These are phyloP conservation scores for Homalodisca vitripennis DNA, from an alignment of 1,140 invertebrate species.

Conservation along the genomic window DNA sequence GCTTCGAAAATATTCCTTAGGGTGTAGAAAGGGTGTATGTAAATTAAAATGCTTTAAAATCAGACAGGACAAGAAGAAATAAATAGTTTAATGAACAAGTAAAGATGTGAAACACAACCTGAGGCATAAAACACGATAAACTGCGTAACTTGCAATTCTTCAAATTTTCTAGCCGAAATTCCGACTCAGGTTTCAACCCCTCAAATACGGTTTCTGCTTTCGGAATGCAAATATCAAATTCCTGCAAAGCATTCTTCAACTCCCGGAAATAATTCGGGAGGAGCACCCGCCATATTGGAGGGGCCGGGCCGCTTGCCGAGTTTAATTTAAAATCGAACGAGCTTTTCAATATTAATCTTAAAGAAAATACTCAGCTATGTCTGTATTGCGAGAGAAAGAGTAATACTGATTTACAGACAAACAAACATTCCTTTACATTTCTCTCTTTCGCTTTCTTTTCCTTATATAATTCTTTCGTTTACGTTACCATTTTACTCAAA, in stretches of 20 bases:
- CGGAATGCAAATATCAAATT: slow-evolving; percentile 14
- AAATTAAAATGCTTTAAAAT: too few relatives aligned
- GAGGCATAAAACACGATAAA: too few relatives aligned
- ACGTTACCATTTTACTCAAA: too few relatives aligned
- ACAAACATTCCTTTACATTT: neutral
- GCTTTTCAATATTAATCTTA: neutral
- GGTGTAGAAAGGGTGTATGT: too few relatives aligned
- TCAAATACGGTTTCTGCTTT: slow-evolving; percentile 13
- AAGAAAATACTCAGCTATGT: too few relatives aligned
- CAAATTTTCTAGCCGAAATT: neutral
- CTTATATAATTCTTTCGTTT: neutral
- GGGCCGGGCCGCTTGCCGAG: too few relatives aligned
- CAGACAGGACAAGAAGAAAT: too few relatives aligned
- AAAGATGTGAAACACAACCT: too few relatives aligned
- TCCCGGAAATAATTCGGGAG: neutral
- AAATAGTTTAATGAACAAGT: too few relatives aligned
- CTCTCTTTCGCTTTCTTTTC: neutral
- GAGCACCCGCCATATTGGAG: neutral
- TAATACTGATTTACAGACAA: too few relatives aligned
- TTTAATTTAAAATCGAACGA: neutral
- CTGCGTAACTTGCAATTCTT: neutral
- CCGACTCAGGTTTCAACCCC: neutral
- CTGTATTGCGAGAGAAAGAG: too few relatives aligned
- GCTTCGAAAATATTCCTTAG: too few relatives aligned
- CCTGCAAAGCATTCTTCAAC: neutral